phyloP scores from a whole-genome alignment of 23 tunicate genomes.

The Ciona savignyi region DNA sequence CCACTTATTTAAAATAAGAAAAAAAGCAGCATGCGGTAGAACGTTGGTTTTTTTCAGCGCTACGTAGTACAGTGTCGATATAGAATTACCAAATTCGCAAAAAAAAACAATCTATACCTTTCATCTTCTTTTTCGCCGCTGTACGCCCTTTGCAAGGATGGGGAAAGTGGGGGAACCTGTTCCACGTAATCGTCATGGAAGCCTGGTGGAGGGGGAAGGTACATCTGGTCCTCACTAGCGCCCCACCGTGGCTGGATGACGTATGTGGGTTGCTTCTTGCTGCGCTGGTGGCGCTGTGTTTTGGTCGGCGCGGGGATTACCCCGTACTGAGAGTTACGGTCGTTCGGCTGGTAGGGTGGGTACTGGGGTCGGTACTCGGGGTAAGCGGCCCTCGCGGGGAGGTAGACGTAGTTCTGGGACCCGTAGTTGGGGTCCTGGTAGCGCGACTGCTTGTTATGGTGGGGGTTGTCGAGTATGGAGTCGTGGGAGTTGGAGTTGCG shows the following conservation, averaged over 20 bases:
- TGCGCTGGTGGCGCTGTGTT: neutral
- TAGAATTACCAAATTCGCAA: no score
- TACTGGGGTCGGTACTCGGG: conserved; percentile 16
- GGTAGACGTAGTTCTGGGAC: conserved; percentile 13
- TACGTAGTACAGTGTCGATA: no score
- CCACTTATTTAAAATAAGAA: no score
- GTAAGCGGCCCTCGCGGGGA: neutral
- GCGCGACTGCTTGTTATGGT: neutral
- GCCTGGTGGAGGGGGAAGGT: conserved; percentile 18
- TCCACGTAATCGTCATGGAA: conserved; percentile 28
- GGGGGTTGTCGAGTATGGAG: conserved; percentile 56
- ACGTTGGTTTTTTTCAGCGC: no score
- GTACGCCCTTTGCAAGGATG: conserved; percentile 31
- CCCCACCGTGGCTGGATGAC: neutral
- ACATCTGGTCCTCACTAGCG: conserved; percentile 1
- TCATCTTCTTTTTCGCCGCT: conserved; percentile 60
- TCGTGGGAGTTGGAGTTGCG: conserved; percentile 75
- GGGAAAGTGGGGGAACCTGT: conserved; percentile 15
- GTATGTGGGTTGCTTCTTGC: neutral
- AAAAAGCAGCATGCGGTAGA: no score
- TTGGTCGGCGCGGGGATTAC: conserved; percentile 46
- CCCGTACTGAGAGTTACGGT: conserved; percentile 19
- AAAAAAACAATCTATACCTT: conserved; percentile 23
- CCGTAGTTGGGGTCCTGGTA: neutral
- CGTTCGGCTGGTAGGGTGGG: neutral